phyloP scores from a whole-genome alignment of 2,797 vertebrate genomes.

The Megaceryle alcyon region DNA sequence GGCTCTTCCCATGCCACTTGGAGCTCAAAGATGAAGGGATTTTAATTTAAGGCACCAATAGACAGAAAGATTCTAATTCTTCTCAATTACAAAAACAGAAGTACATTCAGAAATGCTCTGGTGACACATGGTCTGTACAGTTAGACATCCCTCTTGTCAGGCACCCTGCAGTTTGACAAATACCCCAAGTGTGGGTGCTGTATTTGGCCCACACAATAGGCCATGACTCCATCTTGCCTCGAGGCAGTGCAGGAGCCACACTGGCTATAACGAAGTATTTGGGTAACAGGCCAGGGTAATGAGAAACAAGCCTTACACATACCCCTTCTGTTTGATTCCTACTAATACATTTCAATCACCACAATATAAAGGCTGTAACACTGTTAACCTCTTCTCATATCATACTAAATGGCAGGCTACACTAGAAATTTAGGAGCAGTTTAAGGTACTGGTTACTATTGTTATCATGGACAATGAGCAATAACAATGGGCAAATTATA shows the following conservation, averaged over 20 bases:
- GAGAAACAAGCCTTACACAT: background rate
- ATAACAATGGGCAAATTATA: background rate
- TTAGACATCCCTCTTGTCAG: background rate
- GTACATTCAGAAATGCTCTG: background rate
- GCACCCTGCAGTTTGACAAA: background rate
- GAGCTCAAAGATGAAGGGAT: background rate
- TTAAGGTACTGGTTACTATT: background rate
- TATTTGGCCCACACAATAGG: background rate
- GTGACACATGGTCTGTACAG: background rate
- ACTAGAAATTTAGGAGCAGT: background rate
- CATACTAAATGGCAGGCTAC: background rate
- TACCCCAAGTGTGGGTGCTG: background rate
- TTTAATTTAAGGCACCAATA: background rate
- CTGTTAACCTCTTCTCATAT: background rate
- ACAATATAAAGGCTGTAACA: background rate
- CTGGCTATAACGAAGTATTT: background rate
- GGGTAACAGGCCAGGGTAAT: fast-evolving
- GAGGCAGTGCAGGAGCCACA: background rate
- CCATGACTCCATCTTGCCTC: background rate
- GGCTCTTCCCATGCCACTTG: background rate
- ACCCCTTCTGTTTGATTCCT: background rate
- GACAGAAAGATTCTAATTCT: background rate
- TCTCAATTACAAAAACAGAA: background rate
- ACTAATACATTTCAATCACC: background rate
- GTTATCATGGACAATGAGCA: background rate